Base-by-base conservation (phyloP, 2,797 vertebrate genomes). In the Microchirus variegatus region DNA sequence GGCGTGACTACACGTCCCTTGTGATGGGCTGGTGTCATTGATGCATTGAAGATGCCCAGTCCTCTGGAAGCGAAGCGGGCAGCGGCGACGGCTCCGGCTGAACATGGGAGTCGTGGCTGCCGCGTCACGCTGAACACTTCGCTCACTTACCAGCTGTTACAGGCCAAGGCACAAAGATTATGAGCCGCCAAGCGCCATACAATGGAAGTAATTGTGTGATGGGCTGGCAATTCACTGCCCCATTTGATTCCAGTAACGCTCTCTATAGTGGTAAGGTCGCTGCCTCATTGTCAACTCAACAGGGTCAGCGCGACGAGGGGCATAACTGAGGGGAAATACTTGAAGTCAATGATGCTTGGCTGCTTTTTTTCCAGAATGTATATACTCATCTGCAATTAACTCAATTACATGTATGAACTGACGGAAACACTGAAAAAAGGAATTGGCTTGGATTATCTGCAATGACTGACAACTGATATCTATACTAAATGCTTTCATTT, bases 21-120 rank as follows among this genome's bases (percentile, higher is more conserved):
- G 76, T 85, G 87, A 83, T n/a, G 59, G 84, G 70, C 75, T 78
- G 74, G 81, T 90, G 83, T 89, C 81, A 87, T 81, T 84, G 87
- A 87, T 90, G 85, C 83, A 86, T 84, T 73, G 83, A 84, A 72
- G 85, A 85, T 73, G 78, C 68, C 70, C 77, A 50, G 63, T 82
- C 69, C 76, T 54, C 42, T 68, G 81, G 84, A 87, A 85, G 76
- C 22, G 80, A 78, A 75, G 51, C 12, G 63, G 76, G 84, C 70
- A 73, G 72, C 53, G 80, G 74, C 48, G 80, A 52, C 60, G 61
- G 73, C 71, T 72, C 63, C 1, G 53, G 67, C 44, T 70, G 56
- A 79, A 83, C 71, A 41, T 6, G 45, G 53, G 68, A 64, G 77
- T 63, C 70, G 35, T n/a, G n/a, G n/a, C 55, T 48, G 76, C 76